Conservation (phyloP, 2,888 invertebrate species). For the Lepidochitona cinerea region DNA sequence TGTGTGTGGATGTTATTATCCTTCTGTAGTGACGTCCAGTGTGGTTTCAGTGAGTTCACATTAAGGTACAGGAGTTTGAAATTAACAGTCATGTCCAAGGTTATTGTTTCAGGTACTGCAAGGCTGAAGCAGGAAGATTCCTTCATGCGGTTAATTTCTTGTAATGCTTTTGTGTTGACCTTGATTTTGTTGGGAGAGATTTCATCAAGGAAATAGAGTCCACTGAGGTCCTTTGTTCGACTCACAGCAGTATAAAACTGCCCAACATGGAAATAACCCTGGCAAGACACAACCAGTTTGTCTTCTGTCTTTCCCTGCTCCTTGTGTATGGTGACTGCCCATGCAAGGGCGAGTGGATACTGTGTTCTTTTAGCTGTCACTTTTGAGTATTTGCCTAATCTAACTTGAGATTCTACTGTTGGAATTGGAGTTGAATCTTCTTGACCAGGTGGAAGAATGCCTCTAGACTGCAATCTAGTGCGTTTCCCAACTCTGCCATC, state of each 20-base stretch:
- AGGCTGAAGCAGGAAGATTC: not conserved
- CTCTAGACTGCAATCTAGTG: not conserved
- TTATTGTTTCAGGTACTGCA: not conserved
- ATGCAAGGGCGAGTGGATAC: constrained; percentile 15
- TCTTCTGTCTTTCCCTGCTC: constrained; percentile 17
- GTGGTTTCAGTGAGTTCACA: not conserved
- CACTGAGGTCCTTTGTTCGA: constrained; percentile 10
- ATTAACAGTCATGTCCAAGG: not conserved
- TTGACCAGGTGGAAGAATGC: not conserved
- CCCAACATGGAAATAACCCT: constrained; percentile 11
- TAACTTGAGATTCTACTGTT: not conserved
- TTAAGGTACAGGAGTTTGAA: not conserved
- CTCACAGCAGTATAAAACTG: constrained; percentile 20
- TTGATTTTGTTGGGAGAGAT: not conserved
- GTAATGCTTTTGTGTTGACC: not conserved
- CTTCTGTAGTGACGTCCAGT: not conserved
- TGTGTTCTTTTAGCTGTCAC: not conserved
- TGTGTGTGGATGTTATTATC: not conserved
- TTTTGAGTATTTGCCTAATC: constrained; percentile 2
- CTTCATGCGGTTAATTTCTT: not conserved
- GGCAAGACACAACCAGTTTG: constrained; percentile 13
- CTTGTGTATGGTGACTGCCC: constrained; percentile 22
- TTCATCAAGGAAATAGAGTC: constrained; percentile 13
- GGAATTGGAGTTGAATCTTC: constrained; percentile 7
- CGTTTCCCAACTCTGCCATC: not conserved